Percentiles rank a stretch among this genome's conserved stretches.
phyloP scores from a whole-genome alignment of 2,113 vertebrate species.

The Podarcis cretensis region DNA sequence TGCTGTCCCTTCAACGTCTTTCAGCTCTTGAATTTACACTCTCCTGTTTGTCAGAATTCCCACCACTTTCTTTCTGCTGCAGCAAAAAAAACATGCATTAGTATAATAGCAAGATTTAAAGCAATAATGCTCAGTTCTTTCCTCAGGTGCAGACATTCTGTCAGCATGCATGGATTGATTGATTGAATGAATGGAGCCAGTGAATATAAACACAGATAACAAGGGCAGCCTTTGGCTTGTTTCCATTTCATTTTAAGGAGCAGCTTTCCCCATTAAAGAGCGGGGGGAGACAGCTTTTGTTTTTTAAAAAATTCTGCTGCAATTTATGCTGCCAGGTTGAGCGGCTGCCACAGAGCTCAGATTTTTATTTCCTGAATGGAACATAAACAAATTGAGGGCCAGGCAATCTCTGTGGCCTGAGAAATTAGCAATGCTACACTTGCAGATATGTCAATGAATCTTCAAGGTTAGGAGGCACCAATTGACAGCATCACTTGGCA shows the following conservation, averaged over 20 bases:
- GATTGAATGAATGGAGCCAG: neutral
- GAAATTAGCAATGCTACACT: neutral
- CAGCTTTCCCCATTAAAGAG: neutral
- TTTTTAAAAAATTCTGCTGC: neutral
- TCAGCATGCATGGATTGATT: neutral
- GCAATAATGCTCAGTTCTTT: neutral
- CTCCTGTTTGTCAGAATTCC: slow-evolving; percentile 28
- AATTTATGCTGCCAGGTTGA: neutral
- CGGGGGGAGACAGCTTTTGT: neutral
- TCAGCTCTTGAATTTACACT: slow-evolving; percentile 11
- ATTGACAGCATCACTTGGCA: neutral
- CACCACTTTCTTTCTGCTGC: neutral
- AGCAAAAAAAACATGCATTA: neutral
- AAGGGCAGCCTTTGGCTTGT: neutral
- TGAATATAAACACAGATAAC: neutral
- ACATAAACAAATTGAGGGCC: neutral
- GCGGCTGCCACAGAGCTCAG: neutral
- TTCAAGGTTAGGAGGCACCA: neutral
- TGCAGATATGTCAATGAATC: neutral
- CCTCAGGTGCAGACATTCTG: neutral
- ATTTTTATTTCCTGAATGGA: neutral
- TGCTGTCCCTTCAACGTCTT: slow-evolving; percentile 48
- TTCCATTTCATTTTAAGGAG: neutral
- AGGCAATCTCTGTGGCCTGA: neutral
- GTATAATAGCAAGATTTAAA: neutral